Evolutionary conservation across 2,888 invertebrate species (phyloP), one percentile per base, ranked within the genome.

Genomic region (Coremacera marginata): DNA sequence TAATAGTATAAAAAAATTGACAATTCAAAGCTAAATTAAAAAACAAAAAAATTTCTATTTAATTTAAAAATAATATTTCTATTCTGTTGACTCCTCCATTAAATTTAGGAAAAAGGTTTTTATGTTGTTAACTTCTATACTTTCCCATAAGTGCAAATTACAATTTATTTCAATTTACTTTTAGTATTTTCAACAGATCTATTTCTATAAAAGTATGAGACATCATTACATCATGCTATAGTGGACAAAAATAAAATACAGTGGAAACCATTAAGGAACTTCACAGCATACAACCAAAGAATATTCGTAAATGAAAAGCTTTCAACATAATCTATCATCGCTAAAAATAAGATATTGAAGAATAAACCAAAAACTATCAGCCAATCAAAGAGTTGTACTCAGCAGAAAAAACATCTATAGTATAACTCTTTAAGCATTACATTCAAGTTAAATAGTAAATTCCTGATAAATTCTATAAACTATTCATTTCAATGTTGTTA

Each of bases 151-250:
- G 37, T 8, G 8, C 8, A 7, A 11, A 44, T 1, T 11, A 14
- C 14, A 44, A 11, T 44, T 44, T 34, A 27, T 7, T 14, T 31
- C 2, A 11, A 22, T 52, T 25, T 65, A 57, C 65, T 27, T 44
- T 14, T 49, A 55, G 44, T 44, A 27, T 57, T 70, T 68, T 72
- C 78, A 80, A 78, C 79, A 81, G 76, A 75, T 75, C 67, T 19
- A 67, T 57, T 34, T 57, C 63, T 63, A 25, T 5, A 27, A 63
- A 73, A 37, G 27, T 51, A 60, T 31, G 16, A 22, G 34, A 14
- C 63, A 34, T n/a, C n/a, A 34, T 62, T 5, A 44, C 51, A 27
- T 16, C 31, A 51, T 16, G 37, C 14, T 37, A 1, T 1, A 11
- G 44, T 44, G 44, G 44, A 44, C 44, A 44, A 44, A 44, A 44